Percentiles rank a stretch among this genome's conserved stretches.
phyloP scores from a whole-genome alignment of 2,888 invertebrate species.

The Byasa hedistus region DNA sequence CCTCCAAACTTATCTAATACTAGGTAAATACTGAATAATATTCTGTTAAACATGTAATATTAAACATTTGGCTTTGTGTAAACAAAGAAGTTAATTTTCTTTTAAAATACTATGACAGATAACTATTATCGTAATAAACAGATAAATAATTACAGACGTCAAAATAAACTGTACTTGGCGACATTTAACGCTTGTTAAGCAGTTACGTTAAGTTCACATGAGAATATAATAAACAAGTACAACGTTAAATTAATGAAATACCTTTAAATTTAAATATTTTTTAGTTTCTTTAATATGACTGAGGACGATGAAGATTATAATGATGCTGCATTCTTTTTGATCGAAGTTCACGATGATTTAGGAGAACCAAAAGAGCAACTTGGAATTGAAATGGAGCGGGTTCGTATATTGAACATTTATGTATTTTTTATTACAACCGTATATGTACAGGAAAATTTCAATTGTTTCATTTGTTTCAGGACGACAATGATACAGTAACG shows the following conservation, averaged over 20 bases:
- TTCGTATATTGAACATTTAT: constrained; percentile 42
- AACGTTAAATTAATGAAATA: background rate
- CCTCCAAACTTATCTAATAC: constrained; percentile 64
- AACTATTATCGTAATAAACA: constrained; percentile 1
- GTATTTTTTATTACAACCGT: background rate
- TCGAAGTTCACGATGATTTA: constrained; percentile 87
- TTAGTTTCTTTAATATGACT: constrained; percentile 59
- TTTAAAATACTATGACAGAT: background rate
- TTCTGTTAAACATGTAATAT: constrained; percentile 7
- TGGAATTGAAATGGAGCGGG: constrained; percentile 86
- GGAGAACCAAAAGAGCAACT: constrained; percentile 87
- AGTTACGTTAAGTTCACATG: constrained; percentile 10
- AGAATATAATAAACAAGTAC: too few relatives aligned
- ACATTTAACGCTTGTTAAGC: constrained; percentile 44
- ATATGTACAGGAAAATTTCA: background rate
- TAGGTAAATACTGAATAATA: constrained; percentile 44
- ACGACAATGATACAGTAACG: constrained; percentile 86
- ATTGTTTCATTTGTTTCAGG: constrained; percentile 51
- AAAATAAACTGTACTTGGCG: constrained; percentile 40
- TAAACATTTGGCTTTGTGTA: background rate
- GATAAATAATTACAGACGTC: constrained; percentile 43
- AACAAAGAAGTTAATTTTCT: background rate
- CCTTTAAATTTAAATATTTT: constrained; percentile 29
- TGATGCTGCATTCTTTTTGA: constrained; percentile 80
- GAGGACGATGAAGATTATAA: constrained; percentile 68